Evolutionary conservation across 1,140 invertebrate genomes (phyloP).

Genomic region (Elymnias hypermnestra): DNA sequence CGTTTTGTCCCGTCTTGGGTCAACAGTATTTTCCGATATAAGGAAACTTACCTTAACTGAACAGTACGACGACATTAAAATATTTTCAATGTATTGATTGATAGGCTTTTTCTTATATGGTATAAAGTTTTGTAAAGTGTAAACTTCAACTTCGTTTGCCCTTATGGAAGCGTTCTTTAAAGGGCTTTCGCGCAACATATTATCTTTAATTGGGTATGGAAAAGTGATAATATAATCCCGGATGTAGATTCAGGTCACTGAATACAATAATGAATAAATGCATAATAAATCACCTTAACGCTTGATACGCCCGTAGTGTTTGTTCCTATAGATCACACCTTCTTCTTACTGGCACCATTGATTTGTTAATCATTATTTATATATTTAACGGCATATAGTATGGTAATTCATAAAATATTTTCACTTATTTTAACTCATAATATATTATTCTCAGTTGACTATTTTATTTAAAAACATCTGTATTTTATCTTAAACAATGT

Average conservation of each 20-base stretch:
- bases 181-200: constrained; percentile 1
- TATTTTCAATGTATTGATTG: constrained; percentile 6
- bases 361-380: too few species aligned
- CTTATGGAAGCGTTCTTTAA: background rate
- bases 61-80: constrained; percentile 6
- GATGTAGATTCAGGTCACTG: constrained; percentile 9
- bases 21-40: constrained; percentile 16
- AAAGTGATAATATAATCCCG: constrained; percentile 9
- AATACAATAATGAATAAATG: constrained; percentile 17
- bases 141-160: background rate
- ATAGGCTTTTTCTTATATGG: constrained; percentile 9
- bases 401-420: too few species aligned
- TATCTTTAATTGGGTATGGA: constrained; percentile 8
- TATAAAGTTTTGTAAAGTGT: constrained; percentile 5
- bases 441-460: background rate
- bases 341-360: too few species aligned
- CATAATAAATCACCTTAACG: constrained; percentile 8
- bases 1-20: constrained; percentile 18
- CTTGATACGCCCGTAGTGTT: background rate
- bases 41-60: constrained; percentile 17
- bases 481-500: too few species aligned
- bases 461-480: too few species aligned
- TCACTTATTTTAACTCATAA: too few species aligned
- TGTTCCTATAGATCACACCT: constrained; percentile 1
- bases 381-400: too few species aligned